These are phyloP conservation scores for Thymallus thymallus DNA, from an alignment of 2,113 vertebrate genomes.

Conservation along the genomic window DNA sequence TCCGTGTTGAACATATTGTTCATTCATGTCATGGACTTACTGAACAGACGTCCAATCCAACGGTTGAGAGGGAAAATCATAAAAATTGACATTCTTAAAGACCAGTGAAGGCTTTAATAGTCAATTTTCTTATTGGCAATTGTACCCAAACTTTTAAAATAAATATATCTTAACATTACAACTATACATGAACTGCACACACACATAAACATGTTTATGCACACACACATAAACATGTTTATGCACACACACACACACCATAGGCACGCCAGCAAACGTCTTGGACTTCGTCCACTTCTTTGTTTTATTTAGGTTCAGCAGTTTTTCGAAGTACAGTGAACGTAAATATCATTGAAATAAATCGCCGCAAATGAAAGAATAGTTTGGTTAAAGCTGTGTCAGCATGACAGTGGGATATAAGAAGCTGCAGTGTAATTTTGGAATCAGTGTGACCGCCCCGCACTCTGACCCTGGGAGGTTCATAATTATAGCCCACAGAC, in stretches of 20 bases:
- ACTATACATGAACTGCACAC: background rate
- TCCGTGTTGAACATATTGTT: constrained; percentile 22
- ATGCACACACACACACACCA: background rate
- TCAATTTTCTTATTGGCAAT: background rate
- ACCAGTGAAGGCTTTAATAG: background rate
- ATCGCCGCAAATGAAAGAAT: constrained; percentile 40
- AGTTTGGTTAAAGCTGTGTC: constrained; percentile 51
- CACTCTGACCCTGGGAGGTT: constrained; percentile 40
- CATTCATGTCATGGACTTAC: too few species aligned
- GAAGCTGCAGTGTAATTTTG: constrained; percentile 53
- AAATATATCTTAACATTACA: background rate
- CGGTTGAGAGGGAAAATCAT: constrained; percentile 4
- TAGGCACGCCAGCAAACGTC: background rate
- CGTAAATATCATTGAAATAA: constrained; percentile 52
- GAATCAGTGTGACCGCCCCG: constrained; percentile 33
- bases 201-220: background rate
- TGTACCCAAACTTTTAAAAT: background rate
- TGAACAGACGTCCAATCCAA: background rate
- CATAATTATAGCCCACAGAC: constrained; percentile 61
- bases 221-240: constrained; percentile 11
- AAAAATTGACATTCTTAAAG: constrained; percentile 6
- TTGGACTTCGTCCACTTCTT: too few species aligned
- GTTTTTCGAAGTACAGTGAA: constrained; percentile 36
- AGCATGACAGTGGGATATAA: constrained; percentile 57
- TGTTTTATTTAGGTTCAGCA: constrained; percentile 12